phyloP scores from a whole-genome alignment of 2,113 vertebrate species.

The Phylloscopus trochiloides region DNA sequence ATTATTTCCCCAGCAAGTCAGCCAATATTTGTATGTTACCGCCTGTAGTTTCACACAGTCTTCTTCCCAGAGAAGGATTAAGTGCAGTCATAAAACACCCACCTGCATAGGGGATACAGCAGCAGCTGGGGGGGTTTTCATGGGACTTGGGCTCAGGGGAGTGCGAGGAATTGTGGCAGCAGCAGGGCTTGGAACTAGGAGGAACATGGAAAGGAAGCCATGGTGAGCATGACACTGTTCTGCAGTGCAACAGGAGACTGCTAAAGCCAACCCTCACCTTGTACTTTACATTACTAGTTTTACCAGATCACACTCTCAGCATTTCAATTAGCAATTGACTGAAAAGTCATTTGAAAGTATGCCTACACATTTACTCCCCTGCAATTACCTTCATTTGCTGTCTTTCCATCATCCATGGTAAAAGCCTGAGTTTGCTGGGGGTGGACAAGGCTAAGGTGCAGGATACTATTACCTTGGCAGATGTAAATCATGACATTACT shows the following conservation, averaged over 20 bases:
- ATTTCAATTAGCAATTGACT: slow-evolving; percentile 30
- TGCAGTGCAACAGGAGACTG: background rate
- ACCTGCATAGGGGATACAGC: slow-evolving; percentile 97
- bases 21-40: background rate
- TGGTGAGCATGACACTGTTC: background rate
- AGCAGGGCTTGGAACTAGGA: slow-evolving; percentile 73
- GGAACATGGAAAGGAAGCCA: background rate
- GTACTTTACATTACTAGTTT: background rate
- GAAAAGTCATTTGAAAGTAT: slow-evolving; percentile 8
- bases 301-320: slow-evolving; percentile 8
- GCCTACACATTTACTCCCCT: slow-evolving; percentile 21
- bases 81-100: background rate
- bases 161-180: slow-evolving; percentile 87
- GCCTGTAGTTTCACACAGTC: background rate
- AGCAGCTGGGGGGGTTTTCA: slow-evolving; percentile 94
- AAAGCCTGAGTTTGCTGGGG: background rate
- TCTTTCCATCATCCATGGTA: background rate
- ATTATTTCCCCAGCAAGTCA: background rate
- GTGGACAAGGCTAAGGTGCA: slow-evolving; percentile 4
- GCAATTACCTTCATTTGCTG: slow-evolving; percentile 6
- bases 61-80: background rate
- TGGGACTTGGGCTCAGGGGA: slow-evolving; percentile 91
- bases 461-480: background rate
- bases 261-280: background rate
- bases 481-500: background rate